Base-by-base conservation (phyloP, 2,888 invertebrate genomes). In the Oligia latruncula region DNA sequence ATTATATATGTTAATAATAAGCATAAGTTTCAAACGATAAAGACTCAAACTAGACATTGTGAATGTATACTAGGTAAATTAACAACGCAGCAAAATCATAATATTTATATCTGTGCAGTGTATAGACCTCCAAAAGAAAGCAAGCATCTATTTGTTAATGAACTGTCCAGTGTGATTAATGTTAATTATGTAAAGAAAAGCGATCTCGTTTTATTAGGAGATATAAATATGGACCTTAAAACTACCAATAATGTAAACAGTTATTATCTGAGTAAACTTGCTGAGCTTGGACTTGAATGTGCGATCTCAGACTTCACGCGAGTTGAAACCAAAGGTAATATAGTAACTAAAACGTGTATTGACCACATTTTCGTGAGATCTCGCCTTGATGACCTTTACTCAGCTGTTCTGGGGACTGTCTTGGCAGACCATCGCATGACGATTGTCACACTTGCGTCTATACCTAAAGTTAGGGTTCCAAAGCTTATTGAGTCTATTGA, bases 41-140 rank as follows among this genome's bases (percentile, higher is more conserved):
- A n/a, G 8, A 17, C 9, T 23, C 15, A 35, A 52, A 65, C 64
- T 15, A 35, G 29, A 73, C 23, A 73, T 40, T 65, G 17, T 73
- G 73, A 52, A 73, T 55, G 55, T 71, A 40, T 29, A 8, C 11
- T 72, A 20, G 71, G 60, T 60, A 71, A 60, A 43, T n/a, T 71
- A 58, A 60, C 43, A 23, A 64, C 49, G 23, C 35, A 64, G 49
- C 20, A 64, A 64, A 64, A 64, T 40, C n/a, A n/a, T 65, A 52
- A 15, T 64, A 35, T 49, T 8, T 64, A 73, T 62, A 73, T 73
- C 8, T 73, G 73, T 73, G 73, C 64, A 35, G 49, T 73, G 9
- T 73, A 65, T 65, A 73, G 52, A 40, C 65, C 73, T 35, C 40
- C 52, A 52, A 65, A 65, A 64, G 65, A 73, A 65, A 65, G 73